Percentiles rank a stretch among this genome's conserved stretches.
phyloP scores from a whole-genome alignment of 2,888 invertebrate genomes.

The Scaeva pyrastri region DNA sequence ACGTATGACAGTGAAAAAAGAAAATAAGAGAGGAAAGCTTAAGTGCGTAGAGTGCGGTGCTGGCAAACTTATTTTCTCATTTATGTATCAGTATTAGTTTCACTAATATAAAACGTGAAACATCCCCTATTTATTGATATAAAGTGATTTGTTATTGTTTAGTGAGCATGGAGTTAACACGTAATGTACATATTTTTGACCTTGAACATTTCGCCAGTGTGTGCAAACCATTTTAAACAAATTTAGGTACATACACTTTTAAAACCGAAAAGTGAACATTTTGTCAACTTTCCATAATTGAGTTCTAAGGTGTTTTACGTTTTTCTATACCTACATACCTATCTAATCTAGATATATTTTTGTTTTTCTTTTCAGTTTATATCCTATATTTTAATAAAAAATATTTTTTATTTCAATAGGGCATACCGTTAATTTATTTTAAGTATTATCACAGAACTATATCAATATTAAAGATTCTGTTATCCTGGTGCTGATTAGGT shows the following conservation, averaged over 20 bases:
- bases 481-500: slow-evolving; percentile 49
- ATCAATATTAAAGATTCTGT: slow-evolving; percentile 75
- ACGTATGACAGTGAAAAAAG: slow-evolving; percentile 50
- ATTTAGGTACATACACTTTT: not conserved
- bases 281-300: slow-evolving; percentile 24
- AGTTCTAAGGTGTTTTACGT: not conserved
- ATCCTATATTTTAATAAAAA: not conserved
- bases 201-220: slow-evolving; percentile 52
- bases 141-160: slow-evolving; percentile 39
- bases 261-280: not conserved
- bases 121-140: not conserved
- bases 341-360: not conserved
- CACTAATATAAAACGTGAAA: not conserved
- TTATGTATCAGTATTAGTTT: slow-evolving; percentile 1
- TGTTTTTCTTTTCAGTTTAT: not conserved
- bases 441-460: slow-evolving; percentile 79
- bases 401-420: slow-evolving; percentile 23
- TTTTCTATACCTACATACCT: not conserved
- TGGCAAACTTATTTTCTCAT: slow-evolving; percentile 50
- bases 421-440: slow-evolving; percentile 79
- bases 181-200: slow-evolving; percentile 56
- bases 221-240: slow-evolving; percentile 32
- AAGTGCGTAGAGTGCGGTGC: slow-evolving; percentile 38
- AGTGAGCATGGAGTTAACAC: slow-evolving; percentile 31
- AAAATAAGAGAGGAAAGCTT: not conserved